phyloP scores from a whole-genome alignment of 2,113 vertebrate species.

The Mormoops blainvillei region DNA sequence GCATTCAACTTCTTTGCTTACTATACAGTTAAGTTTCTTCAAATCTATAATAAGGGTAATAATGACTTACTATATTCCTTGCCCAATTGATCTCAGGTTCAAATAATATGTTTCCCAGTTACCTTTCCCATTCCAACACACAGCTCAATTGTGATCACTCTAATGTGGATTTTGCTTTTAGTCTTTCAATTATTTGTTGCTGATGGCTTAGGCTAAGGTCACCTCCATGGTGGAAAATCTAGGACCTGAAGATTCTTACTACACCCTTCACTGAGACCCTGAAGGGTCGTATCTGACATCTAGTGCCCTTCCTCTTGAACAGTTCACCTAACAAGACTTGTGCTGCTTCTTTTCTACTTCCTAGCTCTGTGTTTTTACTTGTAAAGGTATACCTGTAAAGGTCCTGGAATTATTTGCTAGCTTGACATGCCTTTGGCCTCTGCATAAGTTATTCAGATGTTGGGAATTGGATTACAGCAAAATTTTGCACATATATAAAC shows the following conservation, averaged over 20 bases:
- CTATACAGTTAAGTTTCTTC: background rate
- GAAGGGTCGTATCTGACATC: background rate
- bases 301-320: background rate
- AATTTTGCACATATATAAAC: background rate
- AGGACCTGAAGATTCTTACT: background rate
- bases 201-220: background rate
- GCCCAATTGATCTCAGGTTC: background rate
- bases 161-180: background rate
- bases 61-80: background rate
- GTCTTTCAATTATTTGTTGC: background rate
- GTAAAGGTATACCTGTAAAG: background rate
- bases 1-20: background rate
- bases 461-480: background rate
- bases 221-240: background rate
- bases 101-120: background rate
- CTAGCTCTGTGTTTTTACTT: background rate
- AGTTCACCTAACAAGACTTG: background rate
- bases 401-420: background rate
- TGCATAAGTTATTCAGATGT: background rate
- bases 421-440: background rate
- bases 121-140: background rate
- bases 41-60: background rate
- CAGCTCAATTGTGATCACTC: background rate
- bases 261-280: background rate
- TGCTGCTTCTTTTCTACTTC: background rate